phyloP scores from a whole-genome alignment of 2,113 vertebrate species.

The Anarhynchus alexandrinus region DNA sequence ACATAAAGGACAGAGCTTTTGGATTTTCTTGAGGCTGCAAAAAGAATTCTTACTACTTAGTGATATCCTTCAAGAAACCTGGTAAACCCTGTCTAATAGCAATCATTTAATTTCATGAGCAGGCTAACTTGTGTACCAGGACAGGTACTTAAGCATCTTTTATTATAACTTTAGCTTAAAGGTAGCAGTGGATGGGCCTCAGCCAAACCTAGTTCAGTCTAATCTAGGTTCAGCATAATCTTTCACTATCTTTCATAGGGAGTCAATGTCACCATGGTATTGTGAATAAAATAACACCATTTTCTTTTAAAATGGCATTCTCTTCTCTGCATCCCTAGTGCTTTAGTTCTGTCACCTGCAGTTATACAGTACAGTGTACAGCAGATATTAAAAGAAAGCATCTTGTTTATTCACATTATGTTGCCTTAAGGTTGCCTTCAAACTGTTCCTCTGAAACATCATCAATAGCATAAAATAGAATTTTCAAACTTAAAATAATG shows the following conservation, averaged over 20 bases:
- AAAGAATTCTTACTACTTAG: background rate
- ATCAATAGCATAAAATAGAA: background rate
- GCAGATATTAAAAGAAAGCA: background rate
- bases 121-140: background rate
- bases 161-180: background rate
- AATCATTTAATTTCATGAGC: background rate
- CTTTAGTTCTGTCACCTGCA: background rate
- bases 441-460: background rate
- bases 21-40: background rate
- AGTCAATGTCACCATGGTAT: background rate
- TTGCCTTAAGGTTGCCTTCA: background rate
- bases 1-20: background rate
- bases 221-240: background rate
- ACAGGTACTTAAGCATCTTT: background rate
- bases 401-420: background rate
- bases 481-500: background rate
- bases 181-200: background rate
- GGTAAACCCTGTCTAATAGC: background rate
- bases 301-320: background rate
- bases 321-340: background rate
- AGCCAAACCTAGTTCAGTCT: background rate
- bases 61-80: background rate
- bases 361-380: background rate
- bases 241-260: background rate
- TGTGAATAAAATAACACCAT: background rate